These are phyloP conservation scores for Eupithecia insigniata DNA, from an alignment of 2,888 invertebrate genomes.

Conservation along the genomic window DNA sequence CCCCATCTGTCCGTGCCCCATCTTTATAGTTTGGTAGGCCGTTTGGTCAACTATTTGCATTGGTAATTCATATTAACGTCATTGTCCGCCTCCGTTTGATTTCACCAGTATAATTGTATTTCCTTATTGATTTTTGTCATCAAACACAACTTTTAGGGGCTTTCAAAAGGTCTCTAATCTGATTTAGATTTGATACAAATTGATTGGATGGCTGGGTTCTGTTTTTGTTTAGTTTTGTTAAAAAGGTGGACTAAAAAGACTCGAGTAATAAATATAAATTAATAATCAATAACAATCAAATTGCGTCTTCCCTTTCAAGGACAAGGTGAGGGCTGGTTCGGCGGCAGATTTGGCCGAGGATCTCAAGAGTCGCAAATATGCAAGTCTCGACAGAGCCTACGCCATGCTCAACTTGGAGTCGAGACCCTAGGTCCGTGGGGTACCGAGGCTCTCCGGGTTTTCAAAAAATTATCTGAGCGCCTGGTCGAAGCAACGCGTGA, in stretches of 20 bases:
- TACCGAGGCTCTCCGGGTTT: no score
- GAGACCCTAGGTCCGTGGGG: no score
- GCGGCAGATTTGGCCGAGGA: no score
- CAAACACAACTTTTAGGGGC: conserved; percentile 49
- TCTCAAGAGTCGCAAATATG: no score
- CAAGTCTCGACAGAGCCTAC: no score
- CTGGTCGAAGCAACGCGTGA: no score
- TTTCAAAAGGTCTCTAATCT: conserved; percentile 28
- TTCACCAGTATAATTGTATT: conserved; percentile 57
- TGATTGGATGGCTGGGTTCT: conserved; percentile 11
- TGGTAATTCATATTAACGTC: conserved; percentile 76
- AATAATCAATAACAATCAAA: neutral
- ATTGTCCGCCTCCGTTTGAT: conserved; percentile 65
- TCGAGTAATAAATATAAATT: neutral
- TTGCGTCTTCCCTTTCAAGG: no score
- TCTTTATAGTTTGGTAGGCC: conserved; percentile 42
- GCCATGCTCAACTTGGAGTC: no score
- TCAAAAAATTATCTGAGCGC: no score
- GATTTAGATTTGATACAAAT: conserved; percentile 23
- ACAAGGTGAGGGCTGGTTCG: no score
- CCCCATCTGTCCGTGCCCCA: neutral
- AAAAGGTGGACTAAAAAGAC: neutral
- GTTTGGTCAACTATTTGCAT: conserved; percentile 77
- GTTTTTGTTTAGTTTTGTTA: conserved; percentile 2
- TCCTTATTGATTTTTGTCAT: conserved; percentile 68